Conservation (phyloP, 2,797 vertebrate genomes). For the Bryconaethiops microstoma region DNA sequence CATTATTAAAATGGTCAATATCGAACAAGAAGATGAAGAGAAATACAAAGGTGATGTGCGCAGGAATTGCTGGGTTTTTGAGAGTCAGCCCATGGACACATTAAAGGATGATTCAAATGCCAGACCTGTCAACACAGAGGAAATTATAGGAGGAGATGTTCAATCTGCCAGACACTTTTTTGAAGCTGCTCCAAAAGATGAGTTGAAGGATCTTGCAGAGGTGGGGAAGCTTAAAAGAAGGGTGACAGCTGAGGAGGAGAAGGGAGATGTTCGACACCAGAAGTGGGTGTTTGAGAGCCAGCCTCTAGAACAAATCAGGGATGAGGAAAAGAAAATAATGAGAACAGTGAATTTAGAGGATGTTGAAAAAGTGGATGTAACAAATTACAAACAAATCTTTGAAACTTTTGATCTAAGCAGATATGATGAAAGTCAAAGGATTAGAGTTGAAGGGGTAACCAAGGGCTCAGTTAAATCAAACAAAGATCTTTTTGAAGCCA, state of each 20-base stretch:
- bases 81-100: constrained; percentile 87
- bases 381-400: constrained; percentile 85
- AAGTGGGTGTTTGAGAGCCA: constrained; percentile 92
- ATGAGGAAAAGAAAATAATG: constrained; percentile 82
- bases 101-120: constrained; percentile 83
- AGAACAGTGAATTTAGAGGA: constrained; percentile 87
- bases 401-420: constrained; percentile 82
- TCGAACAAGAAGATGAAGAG: constrained; percentile 82
- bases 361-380: constrained; percentile 87
- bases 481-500: constrained; percentile 88
- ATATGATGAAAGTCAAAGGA: constrained; percentile 80
- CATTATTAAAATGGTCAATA: constrained; percentile 79
- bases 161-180: constrained; percentile 87
- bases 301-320: constrained; percentile 87
- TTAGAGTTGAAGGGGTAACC: constrained; percentile 83
- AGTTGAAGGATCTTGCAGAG: constrained; percentile 83
- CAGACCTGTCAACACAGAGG: constrained; percentile 70
- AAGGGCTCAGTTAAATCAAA: constrained; percentile 86
- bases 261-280: constrained; percentile 88
- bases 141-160: constrained; percentile 87
- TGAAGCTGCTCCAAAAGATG: constrained; percentile 84
- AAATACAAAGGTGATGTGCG: constrained; percentile 79
- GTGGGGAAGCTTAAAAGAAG: constrained; percentile 85
- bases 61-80: constrained; percentile 89
- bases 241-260: constrained; percentile 82